Base-by-base conservation (phyloP, 2,113 vertebrate genomes). In the Opisthocomus hoazin region DNA sequence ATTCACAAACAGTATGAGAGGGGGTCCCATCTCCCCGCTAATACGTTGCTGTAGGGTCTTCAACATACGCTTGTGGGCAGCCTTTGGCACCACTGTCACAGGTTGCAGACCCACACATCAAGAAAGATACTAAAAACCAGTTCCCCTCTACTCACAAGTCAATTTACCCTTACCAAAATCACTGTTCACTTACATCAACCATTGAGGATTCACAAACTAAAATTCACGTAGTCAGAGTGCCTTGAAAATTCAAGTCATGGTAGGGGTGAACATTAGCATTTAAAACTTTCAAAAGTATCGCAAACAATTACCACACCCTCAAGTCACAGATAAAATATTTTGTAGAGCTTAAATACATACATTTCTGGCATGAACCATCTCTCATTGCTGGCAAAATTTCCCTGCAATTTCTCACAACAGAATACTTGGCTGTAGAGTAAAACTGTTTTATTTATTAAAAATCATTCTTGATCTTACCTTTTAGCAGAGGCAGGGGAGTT, bases 401-500 rank as follows among this genome's bases (percentile, higher is more conserved):
- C 29, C 50, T 56, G n/a, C 18, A 50, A 77, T 46, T 87, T 37
- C 70, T 85, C 63, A 70, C 20, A 51, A n/a, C 0, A 77, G 18
- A 80, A 54, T 30, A 77, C 66, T 66, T 64, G 12, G 29, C 4
- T 61, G 36, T 23, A 65, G 32, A 84, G 48, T 26, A 71, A 65
- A 86, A 66, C 9, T 34, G 17, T 16, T 79, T 54, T 54, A 37
- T 56, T 79, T 34, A 63, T 87, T 84, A 93, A 87, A 90, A 95
- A 45, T 32, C 34, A 29, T 73, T 53, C 48, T n/a, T 51, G 29
- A 89, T 34, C 98, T 99, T 99, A 99, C 99, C 99, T 99, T 99
- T 99, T 91, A 99, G 99, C 98, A 99, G 99, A 46, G 99, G 99
- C 98, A 99, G 98, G 88, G 99, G 99, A 89, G 99, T 99, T 98